Evolutionary conservation across 2,113 vertebrate species (phyloP).

Genomic region (Dendrocopos noguchii): DNA sequence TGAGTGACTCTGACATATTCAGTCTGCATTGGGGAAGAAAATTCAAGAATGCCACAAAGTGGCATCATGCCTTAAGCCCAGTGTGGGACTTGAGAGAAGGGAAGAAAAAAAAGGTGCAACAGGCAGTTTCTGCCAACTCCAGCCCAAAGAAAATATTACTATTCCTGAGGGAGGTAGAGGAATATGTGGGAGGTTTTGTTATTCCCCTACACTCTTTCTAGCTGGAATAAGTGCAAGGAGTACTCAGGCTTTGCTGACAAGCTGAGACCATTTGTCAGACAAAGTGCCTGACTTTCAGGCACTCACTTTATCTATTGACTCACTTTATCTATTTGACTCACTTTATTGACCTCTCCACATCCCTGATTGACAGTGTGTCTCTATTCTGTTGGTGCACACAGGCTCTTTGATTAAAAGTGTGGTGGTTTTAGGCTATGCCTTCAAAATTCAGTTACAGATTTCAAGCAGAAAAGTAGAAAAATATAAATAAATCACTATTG

Average conservation of each 20-base stretch:
- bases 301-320: not conserved
- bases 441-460: too few relatives aligned
- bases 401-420: not conserved
- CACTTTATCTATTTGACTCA: accelerated
- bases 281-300: not conserved
- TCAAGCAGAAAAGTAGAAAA: too few relatives aligned
- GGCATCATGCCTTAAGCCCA: not conserved
- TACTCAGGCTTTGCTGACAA: not conserved
- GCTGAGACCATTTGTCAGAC: not conserved
- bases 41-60: not conserved
- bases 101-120: not conserved
- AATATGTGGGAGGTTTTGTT: not conserved
- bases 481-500: too few relatives aligned
- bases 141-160: not conserved
- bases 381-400: not conserved
- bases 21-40: not conserved
- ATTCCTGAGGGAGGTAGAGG: not conserved
- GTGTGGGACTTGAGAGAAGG: not conserved
- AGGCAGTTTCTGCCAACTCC: not conserved
- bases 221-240: not conserved
- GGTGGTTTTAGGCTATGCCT: too few relatives aligned
- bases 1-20: not conserved
- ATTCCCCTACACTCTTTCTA: not conserved
- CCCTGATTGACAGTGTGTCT: not conserved
- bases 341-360: not conserved